Base-by-base conservation (phyloP, 2,113 vertebrate genomes). In the Leucoraja erinaceus region DNA sequence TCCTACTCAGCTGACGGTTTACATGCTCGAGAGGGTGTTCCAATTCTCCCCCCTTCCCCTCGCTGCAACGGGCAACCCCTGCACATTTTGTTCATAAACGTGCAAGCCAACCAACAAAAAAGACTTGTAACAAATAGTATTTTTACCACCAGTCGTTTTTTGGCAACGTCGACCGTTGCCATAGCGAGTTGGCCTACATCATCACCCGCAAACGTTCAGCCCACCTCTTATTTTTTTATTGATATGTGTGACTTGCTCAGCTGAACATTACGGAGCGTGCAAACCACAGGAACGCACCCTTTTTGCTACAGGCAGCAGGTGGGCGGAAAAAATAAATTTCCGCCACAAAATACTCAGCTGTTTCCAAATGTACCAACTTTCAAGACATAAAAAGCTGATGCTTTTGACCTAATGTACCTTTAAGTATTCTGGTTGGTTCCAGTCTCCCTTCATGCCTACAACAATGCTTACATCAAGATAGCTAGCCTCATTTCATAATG, bases 281-380 rank as follows among this genome's bases (percentile, higher is more conserved):
- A 88, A 88, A 88, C 83, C 83, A 88, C 83, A 88, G 83, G 83
- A 88, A 88, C 63, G 61, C 83, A 88, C 83, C 83, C n/a, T 63
- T 88, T 59, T 31, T 63, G 59, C 83, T 88, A 88, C 83, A 88
- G 83, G 59, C 83, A 88, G 28, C 83, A 63, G 83, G 83, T 88
- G 83, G 83, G 83, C n/a, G 59, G 59, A 88, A 88, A 61, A 84
- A 88, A 88, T 22, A 22, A 28, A 63, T 88, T 47, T 88, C 83
- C 83, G 63, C 83, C 63, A 28, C n/a, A 11, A 31, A 63, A 66
- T 59, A 66, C 28, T 66, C 59, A 14, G 31, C 59, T 88, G 59
- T 88, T 88, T 63, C 59, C 83, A 88, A 66, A 61, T n/a, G 25
- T 8, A 88, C 59, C 28, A 88, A 16, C 59, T 63, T 88, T 88